Evolutionary conservation across 2,113 vertebrate genomes (phyloP).

Genomic region (Chascanopsetta lugubris): DNA sequence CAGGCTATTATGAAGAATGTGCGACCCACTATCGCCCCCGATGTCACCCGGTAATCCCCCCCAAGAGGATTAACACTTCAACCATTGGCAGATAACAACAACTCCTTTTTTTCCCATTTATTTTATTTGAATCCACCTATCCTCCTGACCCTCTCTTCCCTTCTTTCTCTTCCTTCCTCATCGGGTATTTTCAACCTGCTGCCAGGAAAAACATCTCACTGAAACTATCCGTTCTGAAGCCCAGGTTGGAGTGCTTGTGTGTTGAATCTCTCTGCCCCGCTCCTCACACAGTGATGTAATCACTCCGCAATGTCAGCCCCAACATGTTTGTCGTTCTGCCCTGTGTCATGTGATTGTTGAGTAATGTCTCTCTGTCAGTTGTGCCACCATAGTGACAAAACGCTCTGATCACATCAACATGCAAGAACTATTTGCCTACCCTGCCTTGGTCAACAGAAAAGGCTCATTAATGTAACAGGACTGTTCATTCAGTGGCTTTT

Average conservation of each 20-base stretch:
- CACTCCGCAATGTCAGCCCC: slow-evolving; percentile 66
- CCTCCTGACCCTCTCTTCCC: slow-evolving; percentile 71
- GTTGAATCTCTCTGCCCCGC: slow-evolving; percentile 51
- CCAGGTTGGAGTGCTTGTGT: slow-evolving; percentile 85
- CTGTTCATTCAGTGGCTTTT: slow-evolving; percentile 7
- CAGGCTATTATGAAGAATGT: slow-evolving; percentile 97
- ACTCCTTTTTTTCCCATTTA: slow-evolving; percentile 58
- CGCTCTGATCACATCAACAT: slow-evolving; percentile 34
- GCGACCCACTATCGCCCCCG: slow-evolving; percentile 88
- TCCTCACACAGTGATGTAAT: slow-evolving; percentile 68
- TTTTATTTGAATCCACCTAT: slow-evolving; percentile 59
- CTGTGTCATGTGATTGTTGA: slow-evolving; percentile 71
- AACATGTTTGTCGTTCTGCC: slow-evolving; percentile 63
- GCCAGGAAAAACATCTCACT: slow-evolving; percentile 91
- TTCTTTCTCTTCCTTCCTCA: slow-evolving; percentile 51
- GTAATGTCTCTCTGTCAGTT: slow-evolving; percentile 66
- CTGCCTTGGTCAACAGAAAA: slow-evolving; percentile 5
- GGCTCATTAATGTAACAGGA: slow-evolving; percentile 5
- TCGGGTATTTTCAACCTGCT: slow-evolving; percentile 78
- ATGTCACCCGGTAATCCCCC: slow-evolving; percentile 90
- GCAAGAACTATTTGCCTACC: slow-evolving; percentile 21
- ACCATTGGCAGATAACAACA: slow-evolving; percentile 40
- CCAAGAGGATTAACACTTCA: slow-evolving; percentile 44
- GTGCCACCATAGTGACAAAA: slow-evolving; percentile 55
- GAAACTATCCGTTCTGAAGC: slow-evolving; percentile 91